phyloP scores from a whole-genome alignment of 2,113 vertebrate genomes.

The Turdus rufiventris region DNA sequence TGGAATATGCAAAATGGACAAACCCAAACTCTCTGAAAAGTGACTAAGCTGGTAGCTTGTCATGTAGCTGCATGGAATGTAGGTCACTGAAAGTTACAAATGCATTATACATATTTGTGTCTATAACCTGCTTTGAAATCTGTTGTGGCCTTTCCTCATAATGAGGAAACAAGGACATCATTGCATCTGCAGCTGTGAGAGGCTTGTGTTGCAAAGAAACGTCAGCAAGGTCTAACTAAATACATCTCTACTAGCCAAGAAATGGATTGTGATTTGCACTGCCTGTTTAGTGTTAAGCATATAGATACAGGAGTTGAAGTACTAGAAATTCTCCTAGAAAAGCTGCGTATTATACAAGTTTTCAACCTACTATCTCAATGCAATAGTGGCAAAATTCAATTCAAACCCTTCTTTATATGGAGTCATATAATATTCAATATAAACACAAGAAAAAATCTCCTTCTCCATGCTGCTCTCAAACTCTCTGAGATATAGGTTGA shows the following conservation, averaged over 20 bases:
- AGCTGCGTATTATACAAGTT: not conserved
- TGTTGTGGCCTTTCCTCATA: not conserved
- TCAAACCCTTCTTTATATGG: not conserved
- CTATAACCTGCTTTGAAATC: not conserved
- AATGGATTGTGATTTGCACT: not conserved
- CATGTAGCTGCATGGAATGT: not conserved
- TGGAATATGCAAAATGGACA: not conserved
- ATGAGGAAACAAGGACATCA: not conserved
- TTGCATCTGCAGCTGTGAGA: not conserved
- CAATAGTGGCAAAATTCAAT: not conserved
- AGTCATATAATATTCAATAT: not conserved
- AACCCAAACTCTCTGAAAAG: not conserved
- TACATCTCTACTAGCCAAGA: not conserved
- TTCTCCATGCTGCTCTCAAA: not conserved
- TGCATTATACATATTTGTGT: not conserved
- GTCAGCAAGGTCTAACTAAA: not conserved
- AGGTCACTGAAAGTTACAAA: not conserved
- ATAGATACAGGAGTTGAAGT: not conserved
- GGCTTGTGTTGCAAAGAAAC: not conserved
- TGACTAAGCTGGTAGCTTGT: not conserved
- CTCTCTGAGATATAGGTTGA: not conserved
- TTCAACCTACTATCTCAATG: not conserved
- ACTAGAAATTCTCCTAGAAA: not conserved
- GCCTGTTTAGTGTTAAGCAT: not conserved
- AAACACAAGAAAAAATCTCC: not conserved